phyloP scores from a whole-genome alignment of 2,113 vertebrate genomes.

The Petromus typicus region DNA sequence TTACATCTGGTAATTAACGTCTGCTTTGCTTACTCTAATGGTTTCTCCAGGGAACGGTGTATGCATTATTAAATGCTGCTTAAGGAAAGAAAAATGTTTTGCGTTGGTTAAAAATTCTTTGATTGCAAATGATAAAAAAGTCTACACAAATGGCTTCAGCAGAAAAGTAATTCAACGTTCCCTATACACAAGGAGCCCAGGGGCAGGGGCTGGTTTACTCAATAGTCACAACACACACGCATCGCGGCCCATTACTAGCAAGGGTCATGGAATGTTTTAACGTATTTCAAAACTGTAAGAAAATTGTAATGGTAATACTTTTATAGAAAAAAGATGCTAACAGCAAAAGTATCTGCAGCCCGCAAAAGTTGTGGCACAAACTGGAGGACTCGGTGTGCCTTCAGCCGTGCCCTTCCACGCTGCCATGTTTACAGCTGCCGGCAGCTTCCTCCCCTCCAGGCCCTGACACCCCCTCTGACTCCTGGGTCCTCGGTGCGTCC shows the following conservation, averaged over 20 bases:
- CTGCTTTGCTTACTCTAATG: conserved; percentile 55
- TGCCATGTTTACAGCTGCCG: rapidly evolving
- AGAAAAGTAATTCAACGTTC: neutral
- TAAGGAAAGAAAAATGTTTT: conserved; percentile 44
- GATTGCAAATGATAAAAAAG: conserved; percentile 23
- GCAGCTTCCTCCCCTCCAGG: neutral
- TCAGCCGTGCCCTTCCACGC: rapidly evolving
- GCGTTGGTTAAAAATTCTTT: conserved; percentile 14
- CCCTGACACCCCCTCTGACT: rapidly evolving
- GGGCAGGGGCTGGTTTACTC: neutral
- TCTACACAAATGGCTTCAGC: neutral
- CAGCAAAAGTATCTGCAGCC: neutral
- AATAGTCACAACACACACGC: no score
- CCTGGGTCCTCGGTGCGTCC: rapidly evolving
- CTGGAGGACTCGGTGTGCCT: no score
- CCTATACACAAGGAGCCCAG: neutral
- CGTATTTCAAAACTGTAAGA: neutral
- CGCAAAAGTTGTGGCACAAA: rapidly evolving
- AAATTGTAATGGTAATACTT: neutral
- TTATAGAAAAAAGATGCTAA: neutral
- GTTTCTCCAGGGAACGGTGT: neutral
- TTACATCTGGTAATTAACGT: conserved; percentile 15
- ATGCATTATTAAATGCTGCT: conserved; percentile 67
- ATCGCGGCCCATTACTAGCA: neutral
- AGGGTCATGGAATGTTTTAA: neutral